Percentiles rank a stretch among this genome's conserved stretches.
Evolutionary conservation across 2,888 invertebrate species (phyloP).

Genomic region (Epinotia brunnichana): DNA sequence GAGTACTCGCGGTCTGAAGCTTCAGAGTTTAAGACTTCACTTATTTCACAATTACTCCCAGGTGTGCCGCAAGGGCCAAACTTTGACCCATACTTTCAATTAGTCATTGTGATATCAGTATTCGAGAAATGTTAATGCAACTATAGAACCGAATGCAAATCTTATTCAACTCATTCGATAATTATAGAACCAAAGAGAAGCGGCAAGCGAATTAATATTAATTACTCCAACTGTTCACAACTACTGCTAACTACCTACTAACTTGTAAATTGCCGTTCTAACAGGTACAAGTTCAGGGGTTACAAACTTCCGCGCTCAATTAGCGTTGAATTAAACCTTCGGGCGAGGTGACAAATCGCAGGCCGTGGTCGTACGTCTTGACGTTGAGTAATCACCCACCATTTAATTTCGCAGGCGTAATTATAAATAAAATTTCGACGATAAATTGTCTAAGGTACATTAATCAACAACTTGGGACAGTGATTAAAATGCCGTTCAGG

Average conservation of each 20-base stretch:
- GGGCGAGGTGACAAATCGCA: conserved; percentile 81
- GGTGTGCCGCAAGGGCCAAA: conserved; percentile 50
- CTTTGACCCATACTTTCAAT: conserved; percentile 44
- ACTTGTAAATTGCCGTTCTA: conserved; percentile 70
- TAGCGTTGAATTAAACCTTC: conserved; percentile 79
- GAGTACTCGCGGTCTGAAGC: conserved; percentile 17
- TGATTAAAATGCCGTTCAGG: conserved; percentile 84
- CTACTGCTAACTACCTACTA: conserved; percentile 60
- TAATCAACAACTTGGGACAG: conserved; percentile 85
- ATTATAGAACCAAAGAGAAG: conserved; percentile 46
- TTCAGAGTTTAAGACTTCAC: conserved; percentile 31
- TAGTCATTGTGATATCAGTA: conserved; percentile 4
- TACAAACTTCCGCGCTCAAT: conserved; percentile 77
- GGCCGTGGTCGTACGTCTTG: conserved; percentile 73
- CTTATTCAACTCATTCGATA: conserved; percentile 23
- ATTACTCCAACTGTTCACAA: conserved; percentile 60
- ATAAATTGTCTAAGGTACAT: conserved; percentile 81
- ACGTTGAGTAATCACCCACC: conserved; percentile 80
- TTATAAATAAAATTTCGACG: conserved; percentile 84
- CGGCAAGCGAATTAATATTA: conserved; percentile 60
- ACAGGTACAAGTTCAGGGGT: conserved; percentile 69
- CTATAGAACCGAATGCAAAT: conserved; percentile 34
- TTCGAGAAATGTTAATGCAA: not conserved
- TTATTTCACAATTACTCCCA: conserved; percentile 28
- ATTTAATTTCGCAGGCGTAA: conserved; percentile 81